These are phyloP conservation scores for Dicyrtomina minuta DNA, from an alignment of 2,888 invertebrate species.

Conservation along the genomic window DNA sequence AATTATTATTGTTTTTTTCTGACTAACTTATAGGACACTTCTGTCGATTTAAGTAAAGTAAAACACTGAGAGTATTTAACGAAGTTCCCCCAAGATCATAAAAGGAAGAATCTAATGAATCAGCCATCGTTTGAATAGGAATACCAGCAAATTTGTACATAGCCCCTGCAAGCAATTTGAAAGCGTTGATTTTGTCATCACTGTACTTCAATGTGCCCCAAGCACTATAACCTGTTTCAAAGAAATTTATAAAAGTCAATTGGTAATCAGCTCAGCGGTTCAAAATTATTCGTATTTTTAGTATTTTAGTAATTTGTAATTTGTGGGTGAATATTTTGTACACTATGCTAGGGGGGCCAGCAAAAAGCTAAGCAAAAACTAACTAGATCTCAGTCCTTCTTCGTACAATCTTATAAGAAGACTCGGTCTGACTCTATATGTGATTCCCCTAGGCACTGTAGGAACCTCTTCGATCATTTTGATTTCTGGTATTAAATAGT, in stretches of 20 bases:
- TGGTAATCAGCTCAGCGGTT: background rate
- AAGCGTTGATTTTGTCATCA: constrained; percentile 63
- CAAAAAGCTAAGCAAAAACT: too few species aligned
- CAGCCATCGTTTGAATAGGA: constrained; percentile 62
- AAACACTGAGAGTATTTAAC: constrained; percentile 78
- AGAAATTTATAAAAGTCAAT: background rate
- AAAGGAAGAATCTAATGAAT: constrained; percentile 72
- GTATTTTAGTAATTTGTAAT: constrained; percentile 11
- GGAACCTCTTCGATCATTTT: constrained; percentile 17
- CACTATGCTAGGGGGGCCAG: background rate
- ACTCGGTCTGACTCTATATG: background rate
- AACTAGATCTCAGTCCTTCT: constrained; percentile 13
- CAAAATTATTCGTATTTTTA: constrained; percentile 8
- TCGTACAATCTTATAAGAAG: constrained; percentile 11
- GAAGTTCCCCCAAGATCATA: constrained; percentile 84
- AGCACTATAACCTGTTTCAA: constrained; percentile 7
- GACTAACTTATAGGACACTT: constrained; percentile 4
- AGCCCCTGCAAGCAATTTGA: constrained; percentile 71
- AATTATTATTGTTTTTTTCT: too few species aligned
- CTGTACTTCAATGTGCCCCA: constrained; percentile 60
- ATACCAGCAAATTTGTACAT: constrained; percentile 66
- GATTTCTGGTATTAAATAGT: constrained; percentile 21
- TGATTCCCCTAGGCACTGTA: background rate
- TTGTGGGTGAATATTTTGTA: too few species aligned
- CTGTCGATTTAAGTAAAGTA: constrained; percentile 55